Conservation (phyloP, 2,797 vertebrate genomes). For the Eptatretus atami region DNA sequence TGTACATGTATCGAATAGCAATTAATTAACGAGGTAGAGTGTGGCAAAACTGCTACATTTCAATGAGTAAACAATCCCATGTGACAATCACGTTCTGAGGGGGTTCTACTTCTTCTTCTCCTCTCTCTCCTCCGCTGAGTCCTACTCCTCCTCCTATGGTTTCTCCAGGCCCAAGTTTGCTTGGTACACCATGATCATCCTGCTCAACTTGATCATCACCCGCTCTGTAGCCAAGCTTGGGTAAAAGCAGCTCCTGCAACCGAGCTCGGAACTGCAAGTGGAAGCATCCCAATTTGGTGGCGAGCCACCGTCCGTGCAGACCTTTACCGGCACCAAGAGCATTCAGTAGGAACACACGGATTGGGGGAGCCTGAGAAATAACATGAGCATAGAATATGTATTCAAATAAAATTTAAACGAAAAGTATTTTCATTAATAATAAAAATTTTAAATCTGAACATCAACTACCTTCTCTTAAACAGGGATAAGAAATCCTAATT, state of each 20-base stretch:
- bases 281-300: slow-evolving; percentile 42
- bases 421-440: neutral
- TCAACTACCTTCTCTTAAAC: neutral
- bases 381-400: neutral
- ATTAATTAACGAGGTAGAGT: no score
- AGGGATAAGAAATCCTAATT: no score
- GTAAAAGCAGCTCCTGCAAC: slow-evolving; percentile 40
- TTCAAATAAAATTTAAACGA: neutral
- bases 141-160: slow-evolving; percentile 9
- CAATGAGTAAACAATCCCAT: no score
- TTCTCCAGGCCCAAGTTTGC: slow-evolving; percentile 10
- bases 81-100: neutral
- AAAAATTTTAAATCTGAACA: neutral
- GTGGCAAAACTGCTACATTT: no score
- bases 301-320: slow-evolving; percentile 25
- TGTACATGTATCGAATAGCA: no score
- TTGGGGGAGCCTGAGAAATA: slow-evolving; percentile 31
- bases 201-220: slow-evolving; percentile 22
- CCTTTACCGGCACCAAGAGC: slow-evolving; percentile 46
- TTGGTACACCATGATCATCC: slow-evolving; percentile 13
- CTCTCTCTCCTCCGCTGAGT: slow-evolving; percentile 8
- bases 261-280: slow-evolving; percentile 61
- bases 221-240: slow-evolving; percentile 29
- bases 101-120: slow-evolving; percentile 12
- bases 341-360: slow-evolving; percentile 40